phyloP scores from a whole-genome alignment of 2,113 vertebrate species.

The Vombatus ursinus region DNA sequence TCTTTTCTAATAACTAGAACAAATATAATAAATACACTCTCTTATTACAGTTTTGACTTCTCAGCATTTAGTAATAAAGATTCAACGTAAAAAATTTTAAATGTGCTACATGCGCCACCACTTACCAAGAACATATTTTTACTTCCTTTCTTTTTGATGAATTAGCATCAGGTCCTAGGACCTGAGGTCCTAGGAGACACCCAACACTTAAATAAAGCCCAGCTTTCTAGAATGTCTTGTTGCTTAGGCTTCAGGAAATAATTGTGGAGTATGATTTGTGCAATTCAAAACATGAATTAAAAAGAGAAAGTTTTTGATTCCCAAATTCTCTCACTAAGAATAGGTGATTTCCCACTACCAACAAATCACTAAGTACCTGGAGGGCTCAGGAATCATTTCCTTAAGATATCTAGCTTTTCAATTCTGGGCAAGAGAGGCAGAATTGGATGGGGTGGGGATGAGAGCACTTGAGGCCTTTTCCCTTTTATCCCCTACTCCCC shows the following conservation, averaged over 20 bases:
- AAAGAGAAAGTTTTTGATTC: constrained; percentile 40
- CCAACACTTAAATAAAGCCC: constrained; percentile 25
- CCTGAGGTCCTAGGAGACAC: neutral
- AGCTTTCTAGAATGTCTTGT: constrained; percentile 39
- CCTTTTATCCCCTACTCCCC: neutral
- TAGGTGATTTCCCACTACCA: constrained; percentile 1
- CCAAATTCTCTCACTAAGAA: constrained; percentile 42
- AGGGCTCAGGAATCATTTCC: neutral
- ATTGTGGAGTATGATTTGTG: constrained; percentile 19
- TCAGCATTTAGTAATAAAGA: constrained; percentile 16
- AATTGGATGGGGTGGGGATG: neutral
- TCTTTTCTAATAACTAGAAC: constrained; percentile 25
- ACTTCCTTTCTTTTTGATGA: constrained; percentile 36
- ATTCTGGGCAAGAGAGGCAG: neutral
- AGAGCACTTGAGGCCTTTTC: constrained; percentile 1
- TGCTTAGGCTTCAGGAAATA: constrained; percentile 32
- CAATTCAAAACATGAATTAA: constrained; percentile 26
- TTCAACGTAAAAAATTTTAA: neutral
- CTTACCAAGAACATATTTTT: neutral
- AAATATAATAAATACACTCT: neutral
- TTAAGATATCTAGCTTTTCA: neutral
- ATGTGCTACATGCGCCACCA: neutral
- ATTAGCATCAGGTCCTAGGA: no score
- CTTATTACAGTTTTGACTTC: neutral
- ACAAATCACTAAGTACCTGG: neutral